Conservation (phyloP, 2,888 invertebrate genomes). For the Podotricha telesiphe region DNA sequence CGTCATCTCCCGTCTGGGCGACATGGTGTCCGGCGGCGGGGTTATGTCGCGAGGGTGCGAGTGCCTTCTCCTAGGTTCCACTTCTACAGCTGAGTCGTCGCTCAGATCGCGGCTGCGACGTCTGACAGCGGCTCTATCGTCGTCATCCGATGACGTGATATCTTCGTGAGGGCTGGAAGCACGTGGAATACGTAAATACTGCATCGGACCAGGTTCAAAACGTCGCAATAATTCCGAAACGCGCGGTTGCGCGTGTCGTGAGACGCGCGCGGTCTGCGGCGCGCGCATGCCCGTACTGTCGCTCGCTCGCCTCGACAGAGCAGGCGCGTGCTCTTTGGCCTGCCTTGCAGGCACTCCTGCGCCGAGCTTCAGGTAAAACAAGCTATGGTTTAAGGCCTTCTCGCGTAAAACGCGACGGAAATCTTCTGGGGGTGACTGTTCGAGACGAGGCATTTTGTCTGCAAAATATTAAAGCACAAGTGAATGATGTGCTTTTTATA, state of each 20-base stretch:
- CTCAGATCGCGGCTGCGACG: slow-evolving; percentile 76
- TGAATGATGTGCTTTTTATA: neutral
- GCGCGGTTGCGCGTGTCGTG: slow-evolving; percentile 70
- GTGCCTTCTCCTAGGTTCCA: slow-evolving; percentile 78
- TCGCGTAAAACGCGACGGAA: slow-evolving; percentile 78
- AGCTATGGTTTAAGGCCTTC: slow-evolving; percentile 78
- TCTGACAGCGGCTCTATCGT: slow-evolving; percentile 75
- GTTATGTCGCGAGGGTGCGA: slow-evolving; percentile 72
- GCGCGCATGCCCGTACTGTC: slow-evolving; percentile 71
- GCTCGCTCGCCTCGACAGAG: slow-evolving; percentile 46
- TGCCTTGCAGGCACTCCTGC: slow-evolving; percentile 61
- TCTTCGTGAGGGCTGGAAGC: slow-evolving; percentile 72
- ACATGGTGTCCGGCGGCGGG: slow-evolving; percentile 71
- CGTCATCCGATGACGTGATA: slow-evolving; percentile 77
- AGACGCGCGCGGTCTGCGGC: slow-evolving; percentile 68
- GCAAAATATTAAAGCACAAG: slow-evolving; percentile 3
- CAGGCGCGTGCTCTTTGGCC: slow-evolving; percentile 50
- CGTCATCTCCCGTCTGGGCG: slow-evolving; percentile 72
- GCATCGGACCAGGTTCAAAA: slow-evolving; percentile 77
- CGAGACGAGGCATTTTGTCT: slow-evolving; percentile 69
- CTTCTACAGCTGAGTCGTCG: slow-evolving; percentile 82
- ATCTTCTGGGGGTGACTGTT: slow-evolving; percentile 70
- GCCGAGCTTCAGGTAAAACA: slow-evolving; percentile 78
- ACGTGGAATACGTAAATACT: slow-evolving; percentile 76
- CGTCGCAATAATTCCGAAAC: slow-evolving; percentile 73